Evolutionary conservation across 2,888 invertebrate species (phyloP), one percentile per base, ranked within the genome.

Genomic region (Drosophila niveifrons): DNA sequence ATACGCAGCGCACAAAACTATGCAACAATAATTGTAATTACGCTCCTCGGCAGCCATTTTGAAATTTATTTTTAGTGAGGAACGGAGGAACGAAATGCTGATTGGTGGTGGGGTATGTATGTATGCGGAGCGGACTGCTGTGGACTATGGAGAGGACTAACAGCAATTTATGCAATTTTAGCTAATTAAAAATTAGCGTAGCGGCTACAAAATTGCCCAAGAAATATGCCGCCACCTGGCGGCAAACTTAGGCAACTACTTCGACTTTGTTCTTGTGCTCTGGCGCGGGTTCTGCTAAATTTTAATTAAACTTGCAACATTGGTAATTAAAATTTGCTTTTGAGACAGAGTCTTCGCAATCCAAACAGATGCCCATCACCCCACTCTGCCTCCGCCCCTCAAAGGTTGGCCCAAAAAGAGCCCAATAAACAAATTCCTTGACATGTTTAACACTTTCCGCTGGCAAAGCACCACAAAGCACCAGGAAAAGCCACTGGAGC

Each of bases 401-500:
- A 29, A 46, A 53, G 48, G 67, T 52, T 56, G 56, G 51, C 66
- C 67, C 68, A 44, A 55, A 65, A 77, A 75, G 81, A 57, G 34
- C 70, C 78, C 90, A 86, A 90, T 90, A 88, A 90, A 90, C 88
- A 86, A 89, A 89, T 90, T 90, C 89, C 84, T 78, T 76, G 88
- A 78, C 88, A 90, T 87, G 90, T 90, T 90, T 89, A 90, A 88
- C 89, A 90, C 90, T 90, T 90, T 88, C 83, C 88, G 89, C 78
- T 79, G 72, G 70, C 52, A 72, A 66, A 68, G 80, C 73, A 74
- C 57, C 69, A 66, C 79, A 71, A 66, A 72, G 68, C 39, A 72
- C 68, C 72, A 68, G 58, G 67, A 69, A 80, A 78, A 80, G 65
- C 81, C 69, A 79, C 65, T 66, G 67, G 59, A 72, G 78, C 72